A percentile compares a stretch with the other conserved stretches of the same genome.
These are phyloP conservation scores for Neodiprion pinetum DNA, from an alignment of 1,140 invertebrate genomes.

Conservation along the genomic window DNA sequence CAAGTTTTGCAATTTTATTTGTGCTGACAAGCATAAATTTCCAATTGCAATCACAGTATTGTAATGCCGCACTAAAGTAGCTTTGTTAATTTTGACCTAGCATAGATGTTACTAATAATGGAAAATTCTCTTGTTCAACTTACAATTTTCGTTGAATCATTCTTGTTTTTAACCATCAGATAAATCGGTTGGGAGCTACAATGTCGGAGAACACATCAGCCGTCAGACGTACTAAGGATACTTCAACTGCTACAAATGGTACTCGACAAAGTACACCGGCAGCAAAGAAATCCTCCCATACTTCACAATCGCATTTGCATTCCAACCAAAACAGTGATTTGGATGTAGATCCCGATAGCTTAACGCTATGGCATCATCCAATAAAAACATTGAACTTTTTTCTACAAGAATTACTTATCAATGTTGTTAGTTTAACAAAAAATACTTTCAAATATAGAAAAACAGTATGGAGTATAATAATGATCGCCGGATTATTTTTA, in stretches of 20 bases:
- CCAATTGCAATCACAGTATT: background rate
- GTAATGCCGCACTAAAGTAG: too few relatives aligned
- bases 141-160: background rate
- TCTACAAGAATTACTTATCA: conserved; percentile 73
- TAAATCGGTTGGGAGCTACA: conserved; percentile 44
- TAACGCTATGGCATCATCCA: conserved; percentile 89
- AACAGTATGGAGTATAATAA: conserved; percentile 53
- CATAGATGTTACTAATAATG: too few relatives aligned
- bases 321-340: conserved; percentile 20
- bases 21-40: background rate
- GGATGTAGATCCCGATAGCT: conserved; percentile 64
- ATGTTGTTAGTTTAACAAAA: conserved; percentile 66
- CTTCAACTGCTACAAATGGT: conserved; percentile 46
- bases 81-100: too few relatives aligned
- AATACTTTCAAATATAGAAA: conserved; percentile 55
- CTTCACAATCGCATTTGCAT: conserved; percentile 2
- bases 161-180: conserved; percentile 38
- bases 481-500: conserved; percentile 54
- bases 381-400: conserved; percentile 86
- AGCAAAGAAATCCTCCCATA: conserved; percentile 19
- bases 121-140: background rate
- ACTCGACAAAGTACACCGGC: conserved; percentile 38
- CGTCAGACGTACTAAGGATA: conserved; percentile 49
- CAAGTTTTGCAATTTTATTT: too few relatives aligned
- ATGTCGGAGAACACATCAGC: conserved; percentile 53